These are phyloP conservation scores for Porites cylindrica DNA, from an alignment of 92 coral and sea anemone genomes.

Conservation along the genomic window DNA sequence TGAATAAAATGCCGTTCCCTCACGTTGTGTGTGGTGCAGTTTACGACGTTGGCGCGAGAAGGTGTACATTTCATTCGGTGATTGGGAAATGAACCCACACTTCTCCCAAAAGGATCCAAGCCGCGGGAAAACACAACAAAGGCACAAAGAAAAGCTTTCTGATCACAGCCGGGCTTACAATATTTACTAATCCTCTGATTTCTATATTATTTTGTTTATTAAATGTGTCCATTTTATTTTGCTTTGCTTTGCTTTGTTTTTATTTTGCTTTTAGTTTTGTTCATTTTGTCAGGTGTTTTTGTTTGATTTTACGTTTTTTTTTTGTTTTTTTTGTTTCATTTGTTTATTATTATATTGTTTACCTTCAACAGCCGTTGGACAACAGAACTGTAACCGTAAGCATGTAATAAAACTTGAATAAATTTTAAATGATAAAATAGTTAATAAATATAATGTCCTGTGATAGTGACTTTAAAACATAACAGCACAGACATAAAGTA, in stretches of 20 bases:
- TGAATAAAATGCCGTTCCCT: background rate
- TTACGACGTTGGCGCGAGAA: background rate
- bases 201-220: background rate
- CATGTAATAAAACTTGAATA: conserved; percentile 29
- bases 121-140: background rate
- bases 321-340: background rate
- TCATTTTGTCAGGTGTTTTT: background rate
- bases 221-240: background rate
- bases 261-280: background rate
- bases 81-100: background rate
- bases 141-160: background rate
- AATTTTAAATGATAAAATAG: background rate
- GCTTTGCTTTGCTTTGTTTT: background rate
- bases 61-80: background rate
- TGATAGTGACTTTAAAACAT: background rate
- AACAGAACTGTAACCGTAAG: conserved; percentile 52
- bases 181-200: background rate
- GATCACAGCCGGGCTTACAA: background rate
- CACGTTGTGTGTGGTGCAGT: background rate
- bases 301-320: conserved; percentile 1
- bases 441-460: no score
- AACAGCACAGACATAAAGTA: no score
- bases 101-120: no score
- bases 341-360: conserved; percentile 15
- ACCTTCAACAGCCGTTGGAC: conserved; percentile 42